Percentiles rank a stretch among this genome's conserved stretches.
phyloP scores from a whole-genome alignment of 92 coral and sea anemone species.

The Epizoanthus stellaris region DNA sequence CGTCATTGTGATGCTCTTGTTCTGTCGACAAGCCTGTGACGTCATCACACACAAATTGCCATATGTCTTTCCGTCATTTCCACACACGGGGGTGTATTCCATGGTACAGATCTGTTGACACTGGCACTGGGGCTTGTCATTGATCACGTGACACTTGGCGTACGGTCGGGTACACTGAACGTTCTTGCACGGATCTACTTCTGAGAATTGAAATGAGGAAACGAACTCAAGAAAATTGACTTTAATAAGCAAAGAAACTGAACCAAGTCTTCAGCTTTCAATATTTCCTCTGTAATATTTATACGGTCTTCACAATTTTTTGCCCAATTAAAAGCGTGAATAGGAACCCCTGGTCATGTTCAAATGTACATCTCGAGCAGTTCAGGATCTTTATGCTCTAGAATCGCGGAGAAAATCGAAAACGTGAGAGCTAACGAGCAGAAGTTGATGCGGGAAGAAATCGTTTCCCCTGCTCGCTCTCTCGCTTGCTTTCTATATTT shows the following conservation, averaged over 20 bases:
- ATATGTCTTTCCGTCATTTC: conserved; percentile 83
- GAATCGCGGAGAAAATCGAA: no score
- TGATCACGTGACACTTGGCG: conserved; percentile 50
- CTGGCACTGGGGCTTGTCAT: conserved; percentile 70
- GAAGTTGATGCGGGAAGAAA: no score
- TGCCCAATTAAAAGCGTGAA: no score
- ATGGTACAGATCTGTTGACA: conserved; percentile 54
- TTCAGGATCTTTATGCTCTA: no score
- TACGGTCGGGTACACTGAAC: conserved; percentile 52
- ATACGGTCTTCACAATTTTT: no score
- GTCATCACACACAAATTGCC: conserved; percentile 59
- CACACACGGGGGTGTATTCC: conserved; percentile 80
- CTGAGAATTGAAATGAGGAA: not conserved
- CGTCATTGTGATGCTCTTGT: conserved; percentile 42
- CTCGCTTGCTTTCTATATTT: no score
- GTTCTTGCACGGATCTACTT: conserved; percentile 9
- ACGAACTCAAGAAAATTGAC: conserved; percentile 5
- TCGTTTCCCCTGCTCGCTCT: no score
- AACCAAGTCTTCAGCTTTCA: not conserved
- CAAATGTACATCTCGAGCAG: no score
- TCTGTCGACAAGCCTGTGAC: conserved; percentile 67
- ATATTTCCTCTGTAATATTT: no score
- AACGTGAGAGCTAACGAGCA: no score
- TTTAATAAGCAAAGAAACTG: not conserved
- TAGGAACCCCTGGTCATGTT: no score